A percentile compares a stretch with the other conserved stretches of the same genome.
These are phyloP conservation scores for Amazona finschi DNA, from an alignment of 2,797 vertebrate genomes.

Conservation along the genomic window DNA sequence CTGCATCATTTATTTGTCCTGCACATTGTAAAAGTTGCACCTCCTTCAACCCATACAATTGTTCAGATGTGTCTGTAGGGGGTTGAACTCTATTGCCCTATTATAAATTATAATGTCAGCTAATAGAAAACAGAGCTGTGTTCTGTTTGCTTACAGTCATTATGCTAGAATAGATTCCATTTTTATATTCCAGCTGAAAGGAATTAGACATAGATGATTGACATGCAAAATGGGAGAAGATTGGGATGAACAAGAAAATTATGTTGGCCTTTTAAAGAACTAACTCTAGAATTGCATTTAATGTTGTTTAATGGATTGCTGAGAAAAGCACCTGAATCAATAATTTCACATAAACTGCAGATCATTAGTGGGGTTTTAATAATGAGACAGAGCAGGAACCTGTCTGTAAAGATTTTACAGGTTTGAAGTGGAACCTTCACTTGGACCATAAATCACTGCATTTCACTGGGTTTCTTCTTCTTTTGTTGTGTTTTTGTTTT, in stretches of 20 bases:
- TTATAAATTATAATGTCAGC: neutral
- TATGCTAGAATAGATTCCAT: neutral
- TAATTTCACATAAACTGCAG: neutral
- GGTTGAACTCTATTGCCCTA: neutral
- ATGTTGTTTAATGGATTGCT: conserved; percentile 8
- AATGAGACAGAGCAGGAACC: neutral
- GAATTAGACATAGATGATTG: conserved; percentile 16
- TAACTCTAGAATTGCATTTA: conserved; percentile 2
- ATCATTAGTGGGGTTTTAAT: neutral
- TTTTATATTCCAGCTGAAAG: conserved; percentile 41
- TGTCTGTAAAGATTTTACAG: neutral
- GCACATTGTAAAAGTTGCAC: neutral
- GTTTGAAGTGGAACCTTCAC: neutral
- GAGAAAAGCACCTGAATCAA: conserved; percentile 4
- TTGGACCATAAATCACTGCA: neutral
- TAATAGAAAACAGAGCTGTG: conserved; percentile 3
- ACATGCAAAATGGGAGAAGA: neutral
- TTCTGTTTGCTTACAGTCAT: neutral
- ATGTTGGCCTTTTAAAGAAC: neutral
- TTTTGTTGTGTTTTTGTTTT: neutral
- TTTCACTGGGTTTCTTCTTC: neutral
- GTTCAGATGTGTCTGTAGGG: rapidly evolving
- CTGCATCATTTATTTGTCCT: neutral
- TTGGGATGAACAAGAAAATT: neutral
- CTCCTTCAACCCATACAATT: neutral